Evolutionary conservation across 1,140 invertebrate genomes (phyloP).

Genomic region (Drosophila prosaltans): DNA sequence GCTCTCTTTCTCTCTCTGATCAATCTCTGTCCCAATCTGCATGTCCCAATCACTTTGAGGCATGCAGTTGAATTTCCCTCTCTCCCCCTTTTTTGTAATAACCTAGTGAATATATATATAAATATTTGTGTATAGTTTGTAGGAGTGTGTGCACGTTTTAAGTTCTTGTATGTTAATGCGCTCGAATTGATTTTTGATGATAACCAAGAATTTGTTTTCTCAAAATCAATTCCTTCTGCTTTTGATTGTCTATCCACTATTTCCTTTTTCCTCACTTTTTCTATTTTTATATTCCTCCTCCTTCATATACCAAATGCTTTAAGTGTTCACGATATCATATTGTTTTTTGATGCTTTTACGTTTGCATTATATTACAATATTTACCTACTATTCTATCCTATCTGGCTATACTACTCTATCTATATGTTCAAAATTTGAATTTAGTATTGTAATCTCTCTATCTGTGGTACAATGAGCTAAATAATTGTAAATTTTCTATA

Average conservation of each 20-base stretch:
- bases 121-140: slow-evolving; percentile 3
- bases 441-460: slow-evolving; percentile 27
- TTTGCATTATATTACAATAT: slow-evolving; percentile 71
- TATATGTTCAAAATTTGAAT: slow-evolving; percentile 27
- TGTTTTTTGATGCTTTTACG: slow-evolving; percentile 68
- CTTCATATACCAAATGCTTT: slow-evolving; percentile 54
- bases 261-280: slow-evolving; percentile 33
- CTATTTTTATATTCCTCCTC: slow-evolving; percentile 13
- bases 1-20: slow-evolving; percentile 58
- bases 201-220: slow-evolving; percentile 22
- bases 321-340: slow-evolving; percentile 69
- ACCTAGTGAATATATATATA: slow-evolving; percentile 13
- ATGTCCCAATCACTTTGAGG: neutral
- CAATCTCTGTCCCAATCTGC: slow-evolving; percentile 38
- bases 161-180: slow-evolving; percentile 2
- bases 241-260: slow-evolving; percentile 16
- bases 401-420: slow-evolving; percentile 54
- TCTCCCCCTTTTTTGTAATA: slow-evolving; percentile 21
- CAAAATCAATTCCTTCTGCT: slow-evolving; percentile 20
- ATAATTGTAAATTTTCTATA: neutral
- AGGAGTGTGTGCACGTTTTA: slow-evolving; percentile 6
- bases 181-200: slow-evolving; percentile 18
- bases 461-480: slow-evolving; percentile 44
- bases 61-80: neutral
- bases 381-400: slow-evolving; percentile 45